Percentiles rank a stretch among this genome's conserved stretches.
Conservation (phyloP, 1,140 invertebrate genomes). For the Arion vulgaris region DNA sequence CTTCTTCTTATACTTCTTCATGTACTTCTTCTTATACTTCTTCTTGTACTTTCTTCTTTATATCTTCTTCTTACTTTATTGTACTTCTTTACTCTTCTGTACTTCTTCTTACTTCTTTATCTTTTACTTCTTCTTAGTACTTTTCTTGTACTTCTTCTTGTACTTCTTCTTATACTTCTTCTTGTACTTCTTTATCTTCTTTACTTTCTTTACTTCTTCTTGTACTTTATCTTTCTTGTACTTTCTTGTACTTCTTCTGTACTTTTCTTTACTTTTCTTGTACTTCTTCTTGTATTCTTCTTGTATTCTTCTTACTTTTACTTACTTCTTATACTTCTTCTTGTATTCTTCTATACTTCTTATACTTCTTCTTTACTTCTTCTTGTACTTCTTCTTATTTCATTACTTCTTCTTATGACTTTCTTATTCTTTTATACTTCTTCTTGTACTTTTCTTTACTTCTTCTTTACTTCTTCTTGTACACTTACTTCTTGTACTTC, state of each 20-base stretch:
- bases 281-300: neutral
- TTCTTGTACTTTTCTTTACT: too few species aligned
- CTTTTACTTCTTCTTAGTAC: neutral
- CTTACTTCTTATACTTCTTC: too few species aligned
- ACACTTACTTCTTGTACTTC: neutral
- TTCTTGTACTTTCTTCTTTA: neutral
- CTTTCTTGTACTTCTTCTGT: too few species aligned
- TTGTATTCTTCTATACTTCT: too few species aligned
- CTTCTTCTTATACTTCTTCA: neutral
- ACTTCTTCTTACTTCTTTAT: neutral
- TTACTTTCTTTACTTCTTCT: neutral
- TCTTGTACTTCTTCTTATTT: neutral
- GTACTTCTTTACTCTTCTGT: neutral
- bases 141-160: neutral
- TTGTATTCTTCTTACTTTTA: neutral
- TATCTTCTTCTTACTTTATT: neutral
- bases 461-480: neutral
- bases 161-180: neutral
- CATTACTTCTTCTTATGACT: neutral
- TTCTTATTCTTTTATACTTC: neutral
- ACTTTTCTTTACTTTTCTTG: neutral
- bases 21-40: neutral
- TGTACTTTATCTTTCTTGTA: too few species aligned
- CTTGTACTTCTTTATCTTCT: neutral
- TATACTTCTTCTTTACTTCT: neutral